Percentiles rank a stretch among this genome's conserved stretches.
Conservation (phyloP, 2,113 vertebrate species). For the Carassius gibelio region DNA sequence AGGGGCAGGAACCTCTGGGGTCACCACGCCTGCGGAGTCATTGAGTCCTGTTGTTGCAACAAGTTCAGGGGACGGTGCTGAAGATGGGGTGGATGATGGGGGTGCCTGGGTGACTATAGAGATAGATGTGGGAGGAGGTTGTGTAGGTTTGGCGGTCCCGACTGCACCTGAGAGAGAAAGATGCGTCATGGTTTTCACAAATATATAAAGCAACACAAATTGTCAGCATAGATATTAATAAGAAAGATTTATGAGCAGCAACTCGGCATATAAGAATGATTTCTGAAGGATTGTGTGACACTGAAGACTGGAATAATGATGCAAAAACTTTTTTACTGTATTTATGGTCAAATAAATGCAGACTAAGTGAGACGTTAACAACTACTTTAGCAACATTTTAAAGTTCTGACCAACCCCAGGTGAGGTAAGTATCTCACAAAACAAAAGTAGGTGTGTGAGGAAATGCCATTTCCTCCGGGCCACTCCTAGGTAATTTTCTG, state of each 20-base stretch:
- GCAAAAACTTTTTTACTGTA: background rate
- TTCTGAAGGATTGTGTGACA: background rate
- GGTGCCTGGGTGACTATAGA: constrained; percentile 10
- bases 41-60: constrained; percentile 7
- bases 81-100: constrained; percentile 40
- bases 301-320: background rate
- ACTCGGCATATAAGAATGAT: background rate
- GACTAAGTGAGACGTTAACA: background rate
- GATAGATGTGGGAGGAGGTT: constrained; percentile 36
- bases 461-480: background rate
- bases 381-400: background rate
- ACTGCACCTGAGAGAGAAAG: constrained; percentile 54
- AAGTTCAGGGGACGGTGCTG: background rate
- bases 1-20: background rate
- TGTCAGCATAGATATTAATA: background rate
- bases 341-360: background rate
- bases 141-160: constrained; percentile 58
- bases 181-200: background rate
- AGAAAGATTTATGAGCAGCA: background rate
- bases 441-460: background rate
- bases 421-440: background rate
- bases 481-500: background rate
- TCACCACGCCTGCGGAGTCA: background rate
- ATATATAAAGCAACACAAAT: background rate
- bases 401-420: background rate